Percentiles rank a stretch among this genome's conserved stretches.
These are phyloP conservation scores for Drosophila demipolita DNA, from an alignment of 2,888 invertebrate genomes.

Conservation along the genomic window DNA sequence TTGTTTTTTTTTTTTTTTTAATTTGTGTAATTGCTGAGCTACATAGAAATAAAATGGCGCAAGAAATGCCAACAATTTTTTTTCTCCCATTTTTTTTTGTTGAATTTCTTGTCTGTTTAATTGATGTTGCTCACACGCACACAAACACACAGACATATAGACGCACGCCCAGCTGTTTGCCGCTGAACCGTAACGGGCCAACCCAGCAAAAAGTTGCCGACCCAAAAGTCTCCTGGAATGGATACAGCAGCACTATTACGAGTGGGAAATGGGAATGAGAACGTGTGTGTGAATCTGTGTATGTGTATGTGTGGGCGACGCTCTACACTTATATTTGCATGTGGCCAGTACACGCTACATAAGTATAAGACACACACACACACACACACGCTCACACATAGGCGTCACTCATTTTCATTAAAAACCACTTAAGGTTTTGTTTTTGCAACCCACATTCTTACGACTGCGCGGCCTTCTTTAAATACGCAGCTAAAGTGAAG, in stretches of 20 bases:
- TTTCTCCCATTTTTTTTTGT: constrained; percentile 29
- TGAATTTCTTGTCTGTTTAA: constrained; percentile 58
- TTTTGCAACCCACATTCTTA: constrained; percentile 77
- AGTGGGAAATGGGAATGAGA: constrained; percentile 49
- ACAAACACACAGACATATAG: constrained; percentile 20
- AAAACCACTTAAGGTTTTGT: constrained; percentile 75
- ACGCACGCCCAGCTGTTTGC: constrained; percentile 65
- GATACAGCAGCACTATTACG: constrained; percentile 33
- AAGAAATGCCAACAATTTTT: constrained; percentile 44
- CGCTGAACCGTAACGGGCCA: constrained; percentile 74
- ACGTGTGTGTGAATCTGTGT: constrained; percentile 30
- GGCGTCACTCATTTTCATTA: constrained; percentile 71
- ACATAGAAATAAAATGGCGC: constrained; percentile 30
- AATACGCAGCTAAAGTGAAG: constrained; percentile 53
- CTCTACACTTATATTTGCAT: constrained; percentile 30
- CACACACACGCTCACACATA: constrained; percentile 32
- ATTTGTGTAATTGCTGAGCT: constrained; percentile 69
- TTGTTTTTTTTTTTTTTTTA: constrained; percentile 37
- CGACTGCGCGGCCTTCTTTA: constrained; percentile 45
- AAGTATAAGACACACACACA: constrained; percentile 31
- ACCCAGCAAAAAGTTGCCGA: constrained; percentile 59
- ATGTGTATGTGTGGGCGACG: constrained; percentile 36
- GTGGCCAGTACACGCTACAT: constrained; percentile 29
- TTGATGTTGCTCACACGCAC: constrained; percentile 69
- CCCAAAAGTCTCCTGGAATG: constrained; percentile 56